A percentile compares a stretch with the other conserved stretches of the same genome.
phyloP scores from a whole-genome alignment of 2,113 vertebrate species.

The Otus sunia region DNA sequence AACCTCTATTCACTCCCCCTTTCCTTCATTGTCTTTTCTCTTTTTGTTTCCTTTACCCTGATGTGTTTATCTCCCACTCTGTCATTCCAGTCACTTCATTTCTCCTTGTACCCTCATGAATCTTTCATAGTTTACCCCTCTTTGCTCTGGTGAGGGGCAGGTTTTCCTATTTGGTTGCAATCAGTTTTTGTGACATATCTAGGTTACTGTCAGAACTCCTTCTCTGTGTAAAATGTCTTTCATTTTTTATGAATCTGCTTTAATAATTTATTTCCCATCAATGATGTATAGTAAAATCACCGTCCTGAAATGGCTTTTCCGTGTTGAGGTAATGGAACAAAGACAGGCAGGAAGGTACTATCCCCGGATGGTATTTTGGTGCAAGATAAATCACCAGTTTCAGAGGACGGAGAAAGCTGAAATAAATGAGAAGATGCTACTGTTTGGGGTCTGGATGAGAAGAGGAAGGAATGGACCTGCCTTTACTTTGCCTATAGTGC shows the following conservation, averaged over 20 bases:
- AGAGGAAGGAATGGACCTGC: background rate
- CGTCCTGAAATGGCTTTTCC: background rate
- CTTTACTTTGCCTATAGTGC: background rate
- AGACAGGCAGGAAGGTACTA: background rate
- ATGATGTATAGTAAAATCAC: background rate
- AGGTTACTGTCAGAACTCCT: constrained; percentile 1
- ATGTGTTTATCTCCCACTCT: background rate
- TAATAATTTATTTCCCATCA: constrained; percentile 48
- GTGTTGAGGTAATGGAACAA: background rate
- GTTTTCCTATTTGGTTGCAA: background rate
- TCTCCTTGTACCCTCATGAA: background rate
- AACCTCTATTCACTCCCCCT: background rate
- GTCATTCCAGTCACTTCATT: background rate
- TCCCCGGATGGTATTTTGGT: background rate
- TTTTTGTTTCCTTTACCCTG: background rate
- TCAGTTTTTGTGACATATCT: constrained; percentile 18
- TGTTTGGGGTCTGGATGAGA: background rate
- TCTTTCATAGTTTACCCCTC: constrained; percentile 4
- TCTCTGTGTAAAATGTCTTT: background rate
- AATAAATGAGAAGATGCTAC: background rate
- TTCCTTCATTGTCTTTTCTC: background rate
- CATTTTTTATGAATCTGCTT: constrained; percentile 36
- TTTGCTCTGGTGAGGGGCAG: background rate
- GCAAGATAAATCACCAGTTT: background rate
- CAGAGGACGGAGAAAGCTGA: background rate